Conservation (phyloP, 2,113 vertebrate species). For the Plestiodon gilberti region DNA sequence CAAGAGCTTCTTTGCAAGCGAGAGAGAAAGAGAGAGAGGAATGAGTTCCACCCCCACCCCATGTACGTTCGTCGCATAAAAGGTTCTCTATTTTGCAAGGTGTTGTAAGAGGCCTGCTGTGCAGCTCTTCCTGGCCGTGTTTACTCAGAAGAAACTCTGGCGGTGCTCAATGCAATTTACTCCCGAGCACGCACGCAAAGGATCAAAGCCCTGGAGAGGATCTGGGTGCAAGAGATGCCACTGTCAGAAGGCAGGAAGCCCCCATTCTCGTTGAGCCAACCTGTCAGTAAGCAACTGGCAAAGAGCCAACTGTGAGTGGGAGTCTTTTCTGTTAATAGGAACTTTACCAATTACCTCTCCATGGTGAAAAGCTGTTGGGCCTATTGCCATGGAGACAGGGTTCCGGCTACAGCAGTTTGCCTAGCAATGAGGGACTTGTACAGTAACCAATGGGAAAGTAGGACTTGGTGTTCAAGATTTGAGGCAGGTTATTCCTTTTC, state of each 20-base stretch:
- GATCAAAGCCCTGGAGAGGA: background rate
- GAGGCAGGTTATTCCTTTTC: conserved; percentile 36
- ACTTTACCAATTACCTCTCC: background rate
- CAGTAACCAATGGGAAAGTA: conserved; percentile 61
- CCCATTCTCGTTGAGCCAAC: background rate
- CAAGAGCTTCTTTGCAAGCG: background rate
- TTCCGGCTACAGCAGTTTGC: background rate
- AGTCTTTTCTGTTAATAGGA: background rate
- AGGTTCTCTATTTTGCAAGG: background rate
- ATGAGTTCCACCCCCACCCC: background rate
- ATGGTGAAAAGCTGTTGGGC: conserved; percentile 30
- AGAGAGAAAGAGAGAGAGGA: background rate
- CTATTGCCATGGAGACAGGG: conserved; percentile 56
- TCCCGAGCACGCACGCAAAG: background rate
- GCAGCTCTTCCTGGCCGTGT: background rate
- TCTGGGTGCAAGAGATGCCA: background rate
- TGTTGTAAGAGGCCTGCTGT: background rate
- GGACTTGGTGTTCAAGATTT: conserved; percentile 53
- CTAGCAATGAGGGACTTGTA: conserved; percentile 32
- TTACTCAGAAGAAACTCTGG: background rate
- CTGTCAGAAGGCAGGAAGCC: too few species aligned
- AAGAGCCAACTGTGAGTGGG: background rate
- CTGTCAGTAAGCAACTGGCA: background rate
- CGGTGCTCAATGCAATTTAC: too few species aligned
- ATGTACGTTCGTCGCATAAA: background rate